phyloP scores from a whole-genome alignment of 1,140 invertebrate genomes.

The Pogonomyrmex californicus region DNA sequence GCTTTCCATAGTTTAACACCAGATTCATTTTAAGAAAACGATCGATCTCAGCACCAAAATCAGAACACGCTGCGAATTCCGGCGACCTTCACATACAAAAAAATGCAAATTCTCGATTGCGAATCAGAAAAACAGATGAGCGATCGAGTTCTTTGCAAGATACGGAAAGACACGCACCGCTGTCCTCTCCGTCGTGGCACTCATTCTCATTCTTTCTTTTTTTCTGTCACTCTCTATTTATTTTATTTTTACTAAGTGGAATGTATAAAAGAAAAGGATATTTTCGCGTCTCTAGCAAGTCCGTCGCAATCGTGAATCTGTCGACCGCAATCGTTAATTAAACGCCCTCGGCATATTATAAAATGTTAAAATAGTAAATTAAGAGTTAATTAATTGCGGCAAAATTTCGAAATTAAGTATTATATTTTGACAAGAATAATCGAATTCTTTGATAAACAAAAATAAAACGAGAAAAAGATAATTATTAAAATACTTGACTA shows the following conservation, averaged over 20 bases:
- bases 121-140: constrained; percentile 64
- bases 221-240: constrained; percentile 13
- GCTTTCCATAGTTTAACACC: not conserved
- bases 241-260: constrained; percentile 66
- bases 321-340: constrained; percentile 12
- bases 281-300: constrained; percentile 52
- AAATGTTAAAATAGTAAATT: constrained; percentile 33
- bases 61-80: constrained; percentile 46
- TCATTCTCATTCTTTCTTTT: constrained; percentile 26
- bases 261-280: constrained; percentile 74
- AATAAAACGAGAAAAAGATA: not conserved
- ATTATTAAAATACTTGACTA: constrained; percentile 6
- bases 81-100: constrained; percentile 18
- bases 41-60: constrained; percentile 35
- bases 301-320: constrained; percentile 6
- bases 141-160: constrained; percentile 64
- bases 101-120: constrained; percentile 51
- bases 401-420: constrained; percentile 21
- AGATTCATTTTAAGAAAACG: constrained; percentile 17
- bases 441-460: constrained; percentile 1
- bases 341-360: constrained; percentile 5
- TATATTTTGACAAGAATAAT: constrained; percentile 30
- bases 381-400: not conserved
- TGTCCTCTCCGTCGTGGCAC: constrained; percentile 69
- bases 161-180: constrained; percentile 62